phyloP scores from a whole-genome alignment of 2,113 vertebrate species.

The Salvelinus alpinus region DNA sequence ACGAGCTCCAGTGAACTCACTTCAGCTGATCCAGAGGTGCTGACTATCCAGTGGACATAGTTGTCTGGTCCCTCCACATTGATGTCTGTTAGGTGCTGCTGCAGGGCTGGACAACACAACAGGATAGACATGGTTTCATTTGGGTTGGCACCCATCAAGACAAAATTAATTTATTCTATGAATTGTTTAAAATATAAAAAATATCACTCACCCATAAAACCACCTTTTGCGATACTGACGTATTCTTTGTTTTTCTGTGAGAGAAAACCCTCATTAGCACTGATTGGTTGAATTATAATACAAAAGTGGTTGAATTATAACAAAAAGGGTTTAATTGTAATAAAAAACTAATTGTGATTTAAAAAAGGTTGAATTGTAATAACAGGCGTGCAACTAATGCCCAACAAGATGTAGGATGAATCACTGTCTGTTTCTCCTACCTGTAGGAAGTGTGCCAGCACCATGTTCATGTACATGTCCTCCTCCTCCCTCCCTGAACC shows the following conservation, averaged over 20 bases:
- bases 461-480: conserved; percentile 99
- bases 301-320: neutral
- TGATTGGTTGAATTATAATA: too few relatives aligned
- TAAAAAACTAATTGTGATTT: too few relatives aligned
- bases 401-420: too few relatives aligned
- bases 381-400: too few relatives aligned
- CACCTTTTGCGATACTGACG: conserved; percentile 96
- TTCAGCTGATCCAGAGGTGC: conserved; percentile 91
- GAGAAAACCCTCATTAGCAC: conserved; percentile 21
- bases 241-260: conserved; percentile 98
- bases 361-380: neutral
- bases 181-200: too few relatives aligned
- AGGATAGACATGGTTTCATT: neutral
- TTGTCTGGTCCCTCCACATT: conserved; percentile 95
- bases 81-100: conserved; percentile 97
- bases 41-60: conserved; percentile 97
- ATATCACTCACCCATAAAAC: conserved; percentile 91
- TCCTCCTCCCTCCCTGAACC: conserved; percentile 98
- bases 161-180: too few relatives aligned
- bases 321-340: neutral
- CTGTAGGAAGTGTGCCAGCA: conserved; percentile 97
- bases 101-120: conserved; percentile 79
- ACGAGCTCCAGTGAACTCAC: conserved; percentile 72
- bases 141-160: neutral
- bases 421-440: conserved; percentile 60